Evolutionary conservation across 2,797 vertebrate genomes (phyloP), one percentile per base, ranked within the genome.

Genomic region (Helarctos malayanus): DNA sequence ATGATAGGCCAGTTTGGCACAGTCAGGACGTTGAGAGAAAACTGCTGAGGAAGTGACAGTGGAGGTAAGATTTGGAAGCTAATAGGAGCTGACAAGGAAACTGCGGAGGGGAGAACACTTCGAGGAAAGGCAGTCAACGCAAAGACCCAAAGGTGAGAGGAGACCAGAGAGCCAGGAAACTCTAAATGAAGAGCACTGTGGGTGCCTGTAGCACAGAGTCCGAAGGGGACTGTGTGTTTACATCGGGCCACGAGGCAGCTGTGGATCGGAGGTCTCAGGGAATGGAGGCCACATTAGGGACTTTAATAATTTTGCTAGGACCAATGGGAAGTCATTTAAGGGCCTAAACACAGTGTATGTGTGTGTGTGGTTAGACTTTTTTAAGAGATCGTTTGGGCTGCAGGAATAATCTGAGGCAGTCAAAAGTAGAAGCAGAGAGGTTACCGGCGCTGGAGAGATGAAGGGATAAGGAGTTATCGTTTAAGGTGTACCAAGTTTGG

Each of bases 231-330:
- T 12, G 4, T 10, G 25, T 9, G 41, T 81, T 73, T 3, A 25
- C 5, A 49, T 59, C 12, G 25, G 35, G 8, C 25, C 32, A 18
- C 11, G 23, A 90, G 63, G 29, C 8, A 81, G 19, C 35, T 10
- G 13, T 12, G 14, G 9, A 1, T 11, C 32, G 16, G n/a, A 45
- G 7, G 3, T 57, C 23, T 45, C 16, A 56, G 27, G 11, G 23
- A 45, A 21, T 3, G 1, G 2, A 68, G n/a, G 15, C 1, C 18
- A 49, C 13, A 2, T 0, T 16, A 21, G 23, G 14, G 18, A 21
- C 0, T 23, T 41, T n/a, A 2, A 19, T 47, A 45, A 61, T 35
- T 80, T 54, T 63, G 11, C 29, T 41, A 3, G 9, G 85, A 79
- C 14, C 35, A 52, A 71, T 16, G 49, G 2, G 15, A 29, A 80